Percentiles rank a stretch among this genome's conserved stretches.
Evolutionary conservation across 1,140 invertebrate genomes (phyloP).

Genomic region (Apis cerana): DNA sequence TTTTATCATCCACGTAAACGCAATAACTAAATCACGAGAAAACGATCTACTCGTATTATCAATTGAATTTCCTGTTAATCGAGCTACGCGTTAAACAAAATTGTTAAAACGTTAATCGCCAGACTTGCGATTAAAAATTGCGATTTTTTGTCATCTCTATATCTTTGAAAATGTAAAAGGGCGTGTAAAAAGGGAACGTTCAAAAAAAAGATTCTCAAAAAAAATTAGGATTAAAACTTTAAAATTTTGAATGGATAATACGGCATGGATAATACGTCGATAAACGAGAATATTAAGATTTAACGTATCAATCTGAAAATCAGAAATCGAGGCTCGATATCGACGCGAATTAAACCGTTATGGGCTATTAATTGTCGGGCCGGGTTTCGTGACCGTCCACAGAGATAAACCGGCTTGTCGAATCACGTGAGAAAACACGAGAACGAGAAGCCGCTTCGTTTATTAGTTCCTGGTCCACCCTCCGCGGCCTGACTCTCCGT

Average conservation of each 20-base stretch:
- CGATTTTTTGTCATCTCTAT: too few relatives aligned
- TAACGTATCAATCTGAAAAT: conserved; percentile 46
- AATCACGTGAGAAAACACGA: conserved; percentile 66
- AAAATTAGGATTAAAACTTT: background rate
- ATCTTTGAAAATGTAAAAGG: too few relatives aligned
- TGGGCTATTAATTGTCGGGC: conserved; percentile 60
- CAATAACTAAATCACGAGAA: background rate
- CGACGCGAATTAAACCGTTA: conserved; percentile 59
- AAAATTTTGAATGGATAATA: background rate
- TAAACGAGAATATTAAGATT: conserved; percentile 11
- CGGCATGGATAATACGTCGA: conserved; percentile 7
- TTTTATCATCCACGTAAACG: background rate
- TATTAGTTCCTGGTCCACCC: conserved; percentile 67
- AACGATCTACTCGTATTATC: background rate
- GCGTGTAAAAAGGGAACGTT: too few relatives aligned
- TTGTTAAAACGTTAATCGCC: too few relatives aligned
- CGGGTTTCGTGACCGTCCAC: conserved; percentile 44
- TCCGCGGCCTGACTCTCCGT: conserved; percentile 20
- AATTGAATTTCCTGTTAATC: background rate
- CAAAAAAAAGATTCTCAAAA: background rate
- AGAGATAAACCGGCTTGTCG: conserved; percentile 62
- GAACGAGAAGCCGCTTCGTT: conserved; percentile 43
- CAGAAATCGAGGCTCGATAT: conserved; percentile 49
- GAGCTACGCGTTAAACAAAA: background rate
- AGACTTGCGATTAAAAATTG: too few relatives aligned